Evolutionary conservation across 2,113 vertebrate species (phyloP), one percentile per base, ranked within the genome.

Genomic region (Mormoops blainvillei): DNA sequence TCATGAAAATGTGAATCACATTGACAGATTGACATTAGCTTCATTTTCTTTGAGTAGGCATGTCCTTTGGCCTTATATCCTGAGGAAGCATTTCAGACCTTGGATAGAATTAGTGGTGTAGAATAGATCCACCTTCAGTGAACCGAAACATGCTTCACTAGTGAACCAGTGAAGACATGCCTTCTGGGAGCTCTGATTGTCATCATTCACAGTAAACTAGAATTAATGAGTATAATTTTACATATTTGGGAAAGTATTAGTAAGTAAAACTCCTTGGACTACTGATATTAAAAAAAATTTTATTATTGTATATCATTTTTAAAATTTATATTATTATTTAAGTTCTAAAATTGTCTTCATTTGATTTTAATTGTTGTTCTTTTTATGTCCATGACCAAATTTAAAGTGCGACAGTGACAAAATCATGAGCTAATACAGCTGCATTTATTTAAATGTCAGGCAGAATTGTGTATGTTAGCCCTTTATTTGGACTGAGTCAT

Each of bases 341-440:
- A 12, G 7, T 61, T 70, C 19, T 89, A 54, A 89, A 95, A 86
- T 91, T 91, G 31, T 74, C 41, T 95, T 93, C 38, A 26, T 73
- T 96, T 97, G 14, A 85, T 90, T 94, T 73, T 70, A 87, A 52
- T 86, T 7, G 19, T 74, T 90, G 19, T 90, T 81, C 33, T 93
- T 89, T 84, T 87, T 89, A 67, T 92, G 54, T 6, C 43, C 52
- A 0, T 52, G 76, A 74, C n/a, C 36, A 81, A 89, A 67, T 48
- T 22, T 68, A 81, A 92, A 91, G 84, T 63, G 50, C 68, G 13
- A 31, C 45, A n/a, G 31, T 38, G 45, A 94, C 68, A 97, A 85
- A 86, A 73, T 82, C 28, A 45, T 52, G 33, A 94, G 70, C 65
- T 6, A 77, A 88, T 82, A 50, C 38, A 87, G n/a, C 85, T 96